Percentiles rank a stretch among this genome's conserved stretches.
Evolutionary conservation across 2,113 vertebrate species (phyloP).

Genomic region (Serinus canaria): DNA sequence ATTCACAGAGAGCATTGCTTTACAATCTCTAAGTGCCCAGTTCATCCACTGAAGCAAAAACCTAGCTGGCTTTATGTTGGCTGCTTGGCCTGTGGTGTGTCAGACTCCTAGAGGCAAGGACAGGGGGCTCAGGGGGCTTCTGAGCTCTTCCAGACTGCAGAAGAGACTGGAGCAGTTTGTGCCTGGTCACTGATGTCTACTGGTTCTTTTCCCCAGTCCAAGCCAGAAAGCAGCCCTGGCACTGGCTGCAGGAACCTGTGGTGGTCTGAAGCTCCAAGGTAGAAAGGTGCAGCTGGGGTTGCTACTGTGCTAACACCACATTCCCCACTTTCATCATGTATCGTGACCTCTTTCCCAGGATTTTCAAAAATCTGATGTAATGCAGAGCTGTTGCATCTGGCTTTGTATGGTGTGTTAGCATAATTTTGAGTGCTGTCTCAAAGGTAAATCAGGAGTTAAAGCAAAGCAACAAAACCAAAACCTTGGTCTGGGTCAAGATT

Average conservation of each 20-base stretch:
- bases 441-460: not conserved
- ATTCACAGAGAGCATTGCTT: not conserved
- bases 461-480: not conserved
- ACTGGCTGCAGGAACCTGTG: rapidly evolving
- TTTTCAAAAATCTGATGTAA: not conserved
- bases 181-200: not conserved
- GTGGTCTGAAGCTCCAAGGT: not conserved
- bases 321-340: not conserved
- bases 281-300: not conserved
- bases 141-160: not conserved
- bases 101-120: not conserved
- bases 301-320: rapidly evolving
- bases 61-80: not conserved
- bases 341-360: too few relatives aligned
- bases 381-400: not conserved
- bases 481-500: rapidly evolving
- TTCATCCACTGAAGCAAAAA: not conserved
- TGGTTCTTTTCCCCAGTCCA: not conserved
- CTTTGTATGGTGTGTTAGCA: not conserved
- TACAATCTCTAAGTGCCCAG: not conserved
- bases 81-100: not conserved
- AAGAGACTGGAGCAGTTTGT: not conserved
- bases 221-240: rapidly evolving
- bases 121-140: not conserved
- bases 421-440: not conserved